phyloP scores from a whole-genome alignment of 2,113 vertebrate species.

The Sylvilagus bachmani region DNA sequence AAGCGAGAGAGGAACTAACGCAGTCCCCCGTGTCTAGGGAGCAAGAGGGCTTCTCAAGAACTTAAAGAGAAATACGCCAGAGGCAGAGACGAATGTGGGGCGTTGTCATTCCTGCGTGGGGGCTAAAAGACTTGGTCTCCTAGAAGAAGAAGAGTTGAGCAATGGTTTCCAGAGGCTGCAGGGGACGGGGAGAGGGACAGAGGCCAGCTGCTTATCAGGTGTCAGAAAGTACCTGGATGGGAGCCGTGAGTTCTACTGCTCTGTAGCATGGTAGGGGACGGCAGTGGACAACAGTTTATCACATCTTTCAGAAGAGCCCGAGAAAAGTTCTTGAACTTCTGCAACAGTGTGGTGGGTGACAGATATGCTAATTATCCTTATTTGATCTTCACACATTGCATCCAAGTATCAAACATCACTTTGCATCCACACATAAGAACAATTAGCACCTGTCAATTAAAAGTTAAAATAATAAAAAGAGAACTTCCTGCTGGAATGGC shows the following conservation, averaged over 20 bases:
- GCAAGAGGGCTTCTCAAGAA: neutral
- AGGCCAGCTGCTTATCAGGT: neutral
- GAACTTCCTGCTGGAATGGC: neutral
- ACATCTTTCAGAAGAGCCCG: neutral
- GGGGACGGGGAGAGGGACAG: fast-evolving
- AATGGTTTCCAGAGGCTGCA: neutral
- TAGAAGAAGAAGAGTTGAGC: neutral
- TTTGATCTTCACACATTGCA: neutral
- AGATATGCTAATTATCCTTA: too few species aligned
- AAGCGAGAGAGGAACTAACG: too few species aligned
- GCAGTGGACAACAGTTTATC: neutral
- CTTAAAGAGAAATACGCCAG: neutral
- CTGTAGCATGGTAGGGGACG: too few species aligned
- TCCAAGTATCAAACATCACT: neutral
- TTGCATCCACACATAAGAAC: fast-evolving
- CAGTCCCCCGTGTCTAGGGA: fast-evolving
- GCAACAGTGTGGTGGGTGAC: neutral
- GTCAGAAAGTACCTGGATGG: neutral
- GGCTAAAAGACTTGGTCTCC: neutral
- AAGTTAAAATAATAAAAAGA: neutral
- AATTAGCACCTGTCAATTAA: neutral
- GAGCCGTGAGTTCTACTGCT: neutral
- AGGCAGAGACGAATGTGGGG: neutral
- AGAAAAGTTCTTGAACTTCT: neutral
- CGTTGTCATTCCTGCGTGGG: neutral